These are phyloP conservation scores for Paraescarpia echinospica DNA, from an alignment of 1,140 invertebrate species.

Conservation along the genomic window DNA sequence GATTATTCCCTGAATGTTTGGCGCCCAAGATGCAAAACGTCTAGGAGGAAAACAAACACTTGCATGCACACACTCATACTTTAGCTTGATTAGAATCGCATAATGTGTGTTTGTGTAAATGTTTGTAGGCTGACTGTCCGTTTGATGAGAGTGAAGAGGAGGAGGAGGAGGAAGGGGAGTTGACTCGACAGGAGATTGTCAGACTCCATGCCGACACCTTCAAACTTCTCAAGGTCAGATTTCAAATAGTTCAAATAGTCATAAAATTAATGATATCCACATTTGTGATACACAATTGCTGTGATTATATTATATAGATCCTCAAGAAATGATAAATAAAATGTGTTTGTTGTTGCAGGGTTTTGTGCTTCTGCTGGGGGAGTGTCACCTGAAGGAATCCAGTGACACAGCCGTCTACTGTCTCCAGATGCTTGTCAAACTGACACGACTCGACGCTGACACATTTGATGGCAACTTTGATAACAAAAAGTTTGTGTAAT, in stretches of 20 bases:
- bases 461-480: slow-evolving; percentile 39
- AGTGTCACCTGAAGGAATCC: slow-evolving; percentile 59
- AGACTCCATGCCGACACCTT: background rate
- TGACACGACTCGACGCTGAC: slow-evolving; percentile 60
- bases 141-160: background rate
- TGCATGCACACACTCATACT: no score
- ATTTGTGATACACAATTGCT: background rate
- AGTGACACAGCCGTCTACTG: slow-evolving; percentile 57
- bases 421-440: slow-evolving; percentile 59
- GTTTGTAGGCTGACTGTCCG: background rate
- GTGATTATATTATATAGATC: background rate
- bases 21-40: no score
- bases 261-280: background rate
- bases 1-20: no score
- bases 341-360: slow-evolving; percentile 40
- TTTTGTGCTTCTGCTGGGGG: slow-evolving; percentile 57
- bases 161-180: background rate
- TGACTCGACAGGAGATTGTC: slow-evolving; percentile 31
- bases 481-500: background rate
- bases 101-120: background rate
- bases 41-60: no score
- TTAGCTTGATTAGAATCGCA: no score
- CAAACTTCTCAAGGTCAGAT: background rate
- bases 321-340: background rate
- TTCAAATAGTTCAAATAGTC: background rate